phyloP scores from a whole-genome alignment of 2,113 vertebrate genomes.

The Delphinus delphis region DNA sequence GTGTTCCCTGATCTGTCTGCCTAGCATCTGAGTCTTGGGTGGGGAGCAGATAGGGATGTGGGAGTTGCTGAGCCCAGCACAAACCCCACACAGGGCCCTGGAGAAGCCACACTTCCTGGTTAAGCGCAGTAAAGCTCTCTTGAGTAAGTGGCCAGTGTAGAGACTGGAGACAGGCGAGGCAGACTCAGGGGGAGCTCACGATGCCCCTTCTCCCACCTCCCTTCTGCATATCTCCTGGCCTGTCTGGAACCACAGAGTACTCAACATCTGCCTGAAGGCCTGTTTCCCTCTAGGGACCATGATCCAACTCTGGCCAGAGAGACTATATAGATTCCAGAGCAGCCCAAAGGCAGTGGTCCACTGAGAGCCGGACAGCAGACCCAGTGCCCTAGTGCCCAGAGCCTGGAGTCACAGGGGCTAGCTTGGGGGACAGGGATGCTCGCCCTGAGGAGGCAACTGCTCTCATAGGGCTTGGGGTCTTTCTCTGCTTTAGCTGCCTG shows the following conservation, averaged over 20 bases:
- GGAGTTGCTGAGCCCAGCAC: neutral
- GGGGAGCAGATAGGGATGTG: accelerated
- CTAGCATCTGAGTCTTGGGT: neutral
- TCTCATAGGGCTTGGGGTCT: neutral
- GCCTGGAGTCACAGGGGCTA: neutral
- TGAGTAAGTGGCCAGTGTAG: accelerated
- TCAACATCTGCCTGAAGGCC: neutral
- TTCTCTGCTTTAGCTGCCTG: neutral
- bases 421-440: neutral
- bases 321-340: neutral
- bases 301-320: accelerated
- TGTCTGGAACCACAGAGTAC: accelerated
- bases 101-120: neutral
- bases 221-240: neutral
- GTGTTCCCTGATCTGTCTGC: neutral
- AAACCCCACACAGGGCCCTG: neutral
- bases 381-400: neutral
- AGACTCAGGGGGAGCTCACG: neutral
- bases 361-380: too few species aligned
- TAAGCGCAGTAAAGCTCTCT: neutral
- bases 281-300: neutral
- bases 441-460: neutral
- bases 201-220: neutral
- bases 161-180: too few species aligned
- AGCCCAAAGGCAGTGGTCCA: too few species aligned